These are phyloP conservation scores for Pseudomugil gertrudae DNA, from an alignment of 2,797 vertebrate genomes.

Conservation along the genomic window DNA sequence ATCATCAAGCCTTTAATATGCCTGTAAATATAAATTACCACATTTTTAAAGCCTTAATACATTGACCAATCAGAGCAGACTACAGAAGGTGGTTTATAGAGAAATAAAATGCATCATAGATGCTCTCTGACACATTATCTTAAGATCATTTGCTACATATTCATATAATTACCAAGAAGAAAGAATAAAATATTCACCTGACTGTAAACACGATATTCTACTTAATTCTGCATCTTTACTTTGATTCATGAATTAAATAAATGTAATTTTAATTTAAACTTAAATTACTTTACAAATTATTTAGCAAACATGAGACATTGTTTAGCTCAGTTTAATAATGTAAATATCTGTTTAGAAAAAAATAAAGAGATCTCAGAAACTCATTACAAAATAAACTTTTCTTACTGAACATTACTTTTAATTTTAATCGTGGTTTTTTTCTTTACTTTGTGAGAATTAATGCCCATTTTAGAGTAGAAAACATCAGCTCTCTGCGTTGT, in stretches of 20 bases:
- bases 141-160: neutral
- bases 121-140: neutral
- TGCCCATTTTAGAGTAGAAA: conserved; percentile 2
- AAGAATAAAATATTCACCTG: neutral
- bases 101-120: neutral
- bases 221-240: neutral
- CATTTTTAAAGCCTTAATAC: too few relatives aligned
- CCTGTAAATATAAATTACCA: neutral
- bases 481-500: neutral
- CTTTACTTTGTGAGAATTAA: neutral
- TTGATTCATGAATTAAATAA: neutral
- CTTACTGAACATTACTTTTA: too few relatives aligned
- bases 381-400: neutral
- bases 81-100: neutral
- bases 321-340: neutral
- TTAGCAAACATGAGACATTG: neutral
- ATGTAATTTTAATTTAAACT: neutral
- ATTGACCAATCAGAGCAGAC: neutral
- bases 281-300: neutral
- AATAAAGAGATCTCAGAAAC: neutral
- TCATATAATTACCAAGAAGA: too few relatives aligned
- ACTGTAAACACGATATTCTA: neutral
- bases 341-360: neutral
- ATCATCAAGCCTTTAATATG: too few relatives aligned
- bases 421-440: too few relatives aligned